Percentiles rank a stretch among this genome's conserved stretches.
Conservation (phyloP, 2,113 vertebrate genomes). For the Rhinolophus sinicus region DNA sequence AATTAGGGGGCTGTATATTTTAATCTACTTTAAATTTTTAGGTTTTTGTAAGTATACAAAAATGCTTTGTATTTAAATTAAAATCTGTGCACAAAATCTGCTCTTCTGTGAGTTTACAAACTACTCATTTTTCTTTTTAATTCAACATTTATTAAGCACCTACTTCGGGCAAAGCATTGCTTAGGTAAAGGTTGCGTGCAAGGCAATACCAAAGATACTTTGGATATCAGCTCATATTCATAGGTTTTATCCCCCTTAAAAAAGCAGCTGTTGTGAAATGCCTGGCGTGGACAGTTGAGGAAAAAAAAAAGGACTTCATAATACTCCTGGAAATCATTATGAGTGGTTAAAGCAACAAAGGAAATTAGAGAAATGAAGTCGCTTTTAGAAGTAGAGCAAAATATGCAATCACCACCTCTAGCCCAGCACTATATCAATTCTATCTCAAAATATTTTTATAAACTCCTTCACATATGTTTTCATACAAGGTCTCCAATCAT, state of each 20-base stretch:
- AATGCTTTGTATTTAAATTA: slow-evolving; percentile 34
- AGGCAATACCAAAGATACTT: slow-evolving; percentile 19
- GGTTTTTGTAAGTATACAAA: background rate
- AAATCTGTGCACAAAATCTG: slow-evolving; percentile 4
- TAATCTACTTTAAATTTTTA: slow-evolving; percentile 39
- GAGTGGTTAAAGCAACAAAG: slow-evolving; percentile 19
- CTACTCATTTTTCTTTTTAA: slow-evolving; percentile 9
- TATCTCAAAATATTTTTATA: slow-evolving; percentile 19
- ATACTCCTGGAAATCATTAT: slow-evolving; percentile 45
- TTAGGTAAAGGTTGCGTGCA: slow-evolving; percentile 5
- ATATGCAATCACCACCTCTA: slow-evolving; percentile 1
- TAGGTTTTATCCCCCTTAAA: slow-evolving; percentile 6
- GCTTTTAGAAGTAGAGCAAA: slow-evolving; percentile 43
- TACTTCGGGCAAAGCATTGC: slow-evolving; percentile 31
- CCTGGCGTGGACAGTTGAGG: background rate
- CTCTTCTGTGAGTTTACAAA: background rate
- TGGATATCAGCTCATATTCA: background rate
- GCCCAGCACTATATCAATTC: background rate
- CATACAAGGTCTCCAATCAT: background rate
- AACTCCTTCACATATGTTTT: slow-evolving; percentile 49
- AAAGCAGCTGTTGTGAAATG: slow-evolving; percentile 46
- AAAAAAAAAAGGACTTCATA: background rate
- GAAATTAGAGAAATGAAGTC: slow-evolving; percentile 55
- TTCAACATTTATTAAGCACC: background rate
- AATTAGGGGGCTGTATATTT: slow-evolving; percentile 18